Base-by-base conservation (phyloP, 2,113 vertebrate genomes). In the Tetraodon nigroviridis region DNA sequence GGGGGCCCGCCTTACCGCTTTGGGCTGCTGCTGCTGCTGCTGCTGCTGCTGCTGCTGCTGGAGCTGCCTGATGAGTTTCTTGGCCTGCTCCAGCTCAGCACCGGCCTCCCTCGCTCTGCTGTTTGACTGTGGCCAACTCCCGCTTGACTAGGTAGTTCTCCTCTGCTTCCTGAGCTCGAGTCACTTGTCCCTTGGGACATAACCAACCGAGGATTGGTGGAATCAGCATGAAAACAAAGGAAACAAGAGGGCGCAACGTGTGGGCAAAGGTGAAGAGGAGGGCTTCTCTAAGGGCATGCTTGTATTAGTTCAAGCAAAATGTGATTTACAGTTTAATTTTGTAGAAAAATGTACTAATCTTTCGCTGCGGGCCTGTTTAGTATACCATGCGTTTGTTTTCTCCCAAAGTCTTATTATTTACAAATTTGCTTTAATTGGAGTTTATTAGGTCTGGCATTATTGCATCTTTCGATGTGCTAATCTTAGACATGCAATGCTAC, bases 111-210 rank as follows among this genome's bases (percentile, higher is more conserved):
- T 97, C 94, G 86, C 91, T 92, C 90, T 97, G 97, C 88, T 97
- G 95, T 94, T 91, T 97, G 91, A 98, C 91, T 64, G 94, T 96
- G 91, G 93, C 93, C 91, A 99, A 90, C 90, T 99, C 97, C 94
- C 96, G 93, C 91, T 97, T 99, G 91, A 98, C 92, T 87, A 99
- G 94, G 92, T 99, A 98, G 95, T 95, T 98, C 92, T 99, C 97
- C 92, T 99, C 97, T 67, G 97, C 97, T 91, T 99, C 97, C 91
- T 98, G 97, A 85, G 97, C 97, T 89, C 97, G 93, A 82, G 95
- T 99, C 92, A 99, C 97, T 94, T 99, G 97, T 93, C 97, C 97
- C 97, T 99, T 96, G 83, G 92, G 92, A 96, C 93, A 91, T 92
- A 94, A 93, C 92, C 92, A 91, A 74, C 85, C 86, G 71, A 77